Evolutionary conservation across 1,140 invertebrate genomes (phyloP).

Genomic region (Charaxes varanes): DNA sequence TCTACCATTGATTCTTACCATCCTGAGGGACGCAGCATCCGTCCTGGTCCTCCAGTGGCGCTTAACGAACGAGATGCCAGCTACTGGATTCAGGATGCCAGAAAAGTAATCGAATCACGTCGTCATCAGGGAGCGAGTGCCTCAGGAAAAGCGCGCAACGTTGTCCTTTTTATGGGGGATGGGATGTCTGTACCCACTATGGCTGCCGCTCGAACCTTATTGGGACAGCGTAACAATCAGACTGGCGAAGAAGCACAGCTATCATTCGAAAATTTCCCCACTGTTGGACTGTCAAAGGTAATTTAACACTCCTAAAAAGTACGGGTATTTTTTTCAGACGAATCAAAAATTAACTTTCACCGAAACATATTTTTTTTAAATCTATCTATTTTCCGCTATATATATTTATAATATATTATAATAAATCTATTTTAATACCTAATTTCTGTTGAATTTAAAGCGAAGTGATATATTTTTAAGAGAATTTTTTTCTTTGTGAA

Average conservation of each 20-base stretch:
- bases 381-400: too few relatives aligned
- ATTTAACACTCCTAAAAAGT: too few relatives aligned
- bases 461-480: too few relatives aligned
- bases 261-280: slow-evolving; percentile 16
- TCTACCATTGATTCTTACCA: slow-evolving; percentile 7
- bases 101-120: slow-evolving; percentile 4
- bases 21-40: neutral
- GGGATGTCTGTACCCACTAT: slow-evolving; percentile 18
- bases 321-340: too few relatives aligned
- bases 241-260: slow-evolving; percentile 17
- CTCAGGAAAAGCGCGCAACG: slow-evolving; percentile 9
- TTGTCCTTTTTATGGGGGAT: slow-evolving; percentile 15
- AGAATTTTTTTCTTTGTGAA: too few relatives aligned
- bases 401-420: too few relatives aligned
- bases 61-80: neutral
- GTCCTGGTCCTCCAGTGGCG: neutral
- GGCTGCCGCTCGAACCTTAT: slow-evolving; percentile 11
- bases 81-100: slow-evolving; percentile 13
- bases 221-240: slow-evolving; percentile 11
- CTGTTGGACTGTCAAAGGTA: slow-evolving; percentile 14
- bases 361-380: too few relatives aligned
- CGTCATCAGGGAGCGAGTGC: neutral
- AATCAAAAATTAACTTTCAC: too few relatives aligned
- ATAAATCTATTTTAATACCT: too few relatives aligned
- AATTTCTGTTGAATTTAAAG: too few relatives aligned